These are phyloP conservation scores for Seladonia tumulorum DNA, from an alignment of 2,888 invertebrate genomes.

Conservation along the genomic window DNA sequence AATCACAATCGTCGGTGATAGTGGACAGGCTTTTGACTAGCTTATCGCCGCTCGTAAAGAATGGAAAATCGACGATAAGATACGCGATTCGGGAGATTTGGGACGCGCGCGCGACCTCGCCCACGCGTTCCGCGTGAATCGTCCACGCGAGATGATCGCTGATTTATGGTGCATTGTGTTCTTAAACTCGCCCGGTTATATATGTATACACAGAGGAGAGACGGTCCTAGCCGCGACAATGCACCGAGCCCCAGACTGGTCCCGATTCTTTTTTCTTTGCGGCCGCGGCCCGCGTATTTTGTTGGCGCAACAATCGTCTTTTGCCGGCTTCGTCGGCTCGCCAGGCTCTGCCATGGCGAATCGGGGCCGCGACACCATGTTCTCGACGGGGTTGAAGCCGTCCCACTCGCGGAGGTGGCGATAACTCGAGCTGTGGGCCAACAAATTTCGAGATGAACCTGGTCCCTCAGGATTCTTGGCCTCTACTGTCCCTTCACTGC, in stretches of 20 bases:
- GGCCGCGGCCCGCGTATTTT: constrained; percentile 63
- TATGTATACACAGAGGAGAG: constrained; percentile 28
- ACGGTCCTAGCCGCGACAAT: constrained; percentile 54
- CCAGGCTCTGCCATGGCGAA: constrained; percentile 69
- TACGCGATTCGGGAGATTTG: constrained; percentile 42
- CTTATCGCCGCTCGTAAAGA: constrained; percentile 43
- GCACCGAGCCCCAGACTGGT: constrained; percentile 35
- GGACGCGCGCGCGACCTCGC: constrained; percentile 52
- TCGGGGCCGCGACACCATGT: constrained; percentile 57
- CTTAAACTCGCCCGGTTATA: constrained; percentile 70
- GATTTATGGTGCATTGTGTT: constrained; percentile 76
- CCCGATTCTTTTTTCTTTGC: constrained; percentile 61
- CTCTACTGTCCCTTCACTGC: constrained; percentile 13
- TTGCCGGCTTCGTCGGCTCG: constrained; percentile 32
- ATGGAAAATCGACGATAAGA: constrained; percentile 58
- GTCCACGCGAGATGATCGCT: constrained; percentile 67
- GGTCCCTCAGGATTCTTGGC: constrained; percentile 8
- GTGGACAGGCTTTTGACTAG: constrained; percentile 3
- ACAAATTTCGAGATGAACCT: constrained; percentile 43
- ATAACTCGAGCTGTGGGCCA: constrained; percentile 41
- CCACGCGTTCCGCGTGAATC: constrained; percentile 53
- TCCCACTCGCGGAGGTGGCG: constrained; percentile 25
- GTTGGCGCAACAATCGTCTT: constrained; percentile 72
- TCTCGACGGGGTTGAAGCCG: constrained; percentile 3
- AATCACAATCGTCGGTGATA: constrained; percentile 44